Evolutionary conservation across 1,140 invertebrate species (phyloP).

Genomic region (Augochlora pura): DNA sequence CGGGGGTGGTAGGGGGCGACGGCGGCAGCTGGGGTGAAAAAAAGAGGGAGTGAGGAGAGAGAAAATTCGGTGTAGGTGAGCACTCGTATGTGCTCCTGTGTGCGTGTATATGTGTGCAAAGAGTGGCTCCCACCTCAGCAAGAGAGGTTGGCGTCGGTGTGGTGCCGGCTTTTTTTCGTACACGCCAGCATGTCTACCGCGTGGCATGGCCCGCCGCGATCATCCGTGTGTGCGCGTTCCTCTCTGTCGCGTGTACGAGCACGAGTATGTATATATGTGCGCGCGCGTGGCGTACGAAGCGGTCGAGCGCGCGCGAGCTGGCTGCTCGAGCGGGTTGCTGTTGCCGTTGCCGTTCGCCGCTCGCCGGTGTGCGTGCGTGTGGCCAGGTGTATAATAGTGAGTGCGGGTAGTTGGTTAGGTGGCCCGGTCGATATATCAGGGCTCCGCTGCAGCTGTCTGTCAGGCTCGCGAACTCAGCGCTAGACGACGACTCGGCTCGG

Average conservation of each 20-base stretch:
- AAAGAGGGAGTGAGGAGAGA: conserved; percentile 15
- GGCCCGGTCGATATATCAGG: conserved; percentile 79
- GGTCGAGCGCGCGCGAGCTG: no score
- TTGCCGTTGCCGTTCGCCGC: no score
- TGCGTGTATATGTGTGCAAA: conserved; percentile 44
- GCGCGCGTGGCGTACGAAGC: conserved; percentile 33
- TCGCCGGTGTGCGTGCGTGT: conserved; percentile 39
- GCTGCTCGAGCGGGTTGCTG: no score
- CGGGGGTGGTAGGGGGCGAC: not conserved
- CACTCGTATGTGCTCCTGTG: not conserved
- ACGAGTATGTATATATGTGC: not conserved
- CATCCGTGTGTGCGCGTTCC: not conserved
- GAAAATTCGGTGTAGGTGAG: conserved; percentile 41
- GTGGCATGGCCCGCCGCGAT: conserved; percentile 26
- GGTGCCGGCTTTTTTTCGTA: conserved; percentile 65
- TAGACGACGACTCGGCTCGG: conserved; percentile 71
- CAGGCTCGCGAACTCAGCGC: conserved; percentile 74
- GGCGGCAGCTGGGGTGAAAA: not conserved
- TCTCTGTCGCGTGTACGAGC: no score
- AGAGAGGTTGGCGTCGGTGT: conserved; percentile 54
- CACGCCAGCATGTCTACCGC: conserved; percentile 60
- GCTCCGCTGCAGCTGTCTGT: conserved; percentile 78
- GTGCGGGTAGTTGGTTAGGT: conserved; percentile 69
- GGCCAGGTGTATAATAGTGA: conserved; percentile 69
- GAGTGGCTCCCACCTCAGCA: conserved; percentile 51